Percentiles rank a stretch among this genome's conserved stretches.
Conservation (phyloP, 2,113 vertebrate species). For the Labeo rohita region DNA sequence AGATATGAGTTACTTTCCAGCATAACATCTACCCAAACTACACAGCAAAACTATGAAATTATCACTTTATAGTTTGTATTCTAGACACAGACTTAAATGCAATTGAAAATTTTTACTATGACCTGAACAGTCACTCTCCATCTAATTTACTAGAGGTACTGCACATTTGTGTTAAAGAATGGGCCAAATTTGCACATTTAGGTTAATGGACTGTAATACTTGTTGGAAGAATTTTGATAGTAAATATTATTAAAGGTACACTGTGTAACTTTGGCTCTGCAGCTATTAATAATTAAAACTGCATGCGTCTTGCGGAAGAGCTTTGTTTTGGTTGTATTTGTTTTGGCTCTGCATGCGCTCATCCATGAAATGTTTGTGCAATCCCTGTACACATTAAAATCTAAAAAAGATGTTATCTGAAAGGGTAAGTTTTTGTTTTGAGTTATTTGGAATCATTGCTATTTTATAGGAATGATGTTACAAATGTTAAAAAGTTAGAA, state of each 20-base stretch:
- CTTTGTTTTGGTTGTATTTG: background rate
- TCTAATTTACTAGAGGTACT: background rate
- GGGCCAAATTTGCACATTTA: background rate
- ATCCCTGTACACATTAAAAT: background rate
- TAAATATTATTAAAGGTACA: background rate
- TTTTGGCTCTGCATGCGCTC: background rate
- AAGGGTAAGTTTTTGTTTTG: no score
- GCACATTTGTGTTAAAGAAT: background rate
- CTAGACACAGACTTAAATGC: background rate
- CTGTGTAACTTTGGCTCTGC: background rate
- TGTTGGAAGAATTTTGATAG: background rate
- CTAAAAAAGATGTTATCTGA: no score
- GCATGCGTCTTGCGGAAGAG: background rate
- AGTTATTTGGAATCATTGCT: no score
- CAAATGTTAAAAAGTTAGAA: no score
- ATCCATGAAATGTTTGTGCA: background rate
- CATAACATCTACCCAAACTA: background rate
- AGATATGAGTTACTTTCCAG: slow-evolving; percentile 10
- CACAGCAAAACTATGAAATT: background rate
- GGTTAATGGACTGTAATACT: background rate
- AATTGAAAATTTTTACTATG: slow-evolving; percentile 7
- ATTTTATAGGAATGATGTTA: no score
- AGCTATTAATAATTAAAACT: background rate
- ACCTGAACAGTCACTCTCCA: background rate
- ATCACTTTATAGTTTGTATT: background rate